Evolutionary conservation across 2,888 invertebrate species (phyloP).

Genomic region (Lydus trimaculatus): DNA sequence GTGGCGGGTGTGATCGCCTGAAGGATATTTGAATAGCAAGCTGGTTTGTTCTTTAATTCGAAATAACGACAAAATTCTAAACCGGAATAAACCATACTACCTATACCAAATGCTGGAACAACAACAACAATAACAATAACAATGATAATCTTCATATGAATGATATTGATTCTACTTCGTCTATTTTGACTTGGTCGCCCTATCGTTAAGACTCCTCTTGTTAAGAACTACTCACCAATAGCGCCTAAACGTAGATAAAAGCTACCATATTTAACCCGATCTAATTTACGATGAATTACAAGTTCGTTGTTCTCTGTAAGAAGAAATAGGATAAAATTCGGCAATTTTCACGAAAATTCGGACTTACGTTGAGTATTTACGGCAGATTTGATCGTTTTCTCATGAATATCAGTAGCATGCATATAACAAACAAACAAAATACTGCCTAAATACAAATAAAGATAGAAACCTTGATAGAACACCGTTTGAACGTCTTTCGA

Average conservation of each 20-base stretch:
- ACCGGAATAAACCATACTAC: constrained; percentile 96
- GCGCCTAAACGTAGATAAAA: constrained; percentile 88
- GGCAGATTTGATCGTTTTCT: constrained; percentile 53
- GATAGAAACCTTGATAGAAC: constrained; percentile 84
- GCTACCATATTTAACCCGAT: constrained; percentile 70
- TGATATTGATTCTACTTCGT: too few species aligned
- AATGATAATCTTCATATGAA: too few species aligned
- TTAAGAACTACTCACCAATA: constrained; percentile 70
- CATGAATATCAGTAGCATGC: constrained; percentile 72
- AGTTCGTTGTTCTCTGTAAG: constrained; percentile 15
- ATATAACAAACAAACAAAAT: constrained; percentile 72
- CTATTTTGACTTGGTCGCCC: too few species aligned
- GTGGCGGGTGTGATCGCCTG: constrained; percentile 82
- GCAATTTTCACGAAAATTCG: constrained; percentile 52
- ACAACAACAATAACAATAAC: constrained; percentile 23
- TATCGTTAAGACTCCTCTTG: too few species aligned
- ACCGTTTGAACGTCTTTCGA: constrained; percentile 77
- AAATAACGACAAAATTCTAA: constrained; percentile 95
- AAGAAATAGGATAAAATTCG: not conserved
- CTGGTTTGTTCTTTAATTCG: constrained; percentile 78
- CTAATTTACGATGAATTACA: not conserved
- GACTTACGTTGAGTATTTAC: constrained; percentile 59
- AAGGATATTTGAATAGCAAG: constrained; percentile 68
- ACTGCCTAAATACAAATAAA: constrained; percentile 80
- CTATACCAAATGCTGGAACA: constrained; percentile 90